Evolutionary conservation across 2,113 vertebrate genomes (phyloP).

Genomic region (Pelecanoides urinatrix): DNA sequence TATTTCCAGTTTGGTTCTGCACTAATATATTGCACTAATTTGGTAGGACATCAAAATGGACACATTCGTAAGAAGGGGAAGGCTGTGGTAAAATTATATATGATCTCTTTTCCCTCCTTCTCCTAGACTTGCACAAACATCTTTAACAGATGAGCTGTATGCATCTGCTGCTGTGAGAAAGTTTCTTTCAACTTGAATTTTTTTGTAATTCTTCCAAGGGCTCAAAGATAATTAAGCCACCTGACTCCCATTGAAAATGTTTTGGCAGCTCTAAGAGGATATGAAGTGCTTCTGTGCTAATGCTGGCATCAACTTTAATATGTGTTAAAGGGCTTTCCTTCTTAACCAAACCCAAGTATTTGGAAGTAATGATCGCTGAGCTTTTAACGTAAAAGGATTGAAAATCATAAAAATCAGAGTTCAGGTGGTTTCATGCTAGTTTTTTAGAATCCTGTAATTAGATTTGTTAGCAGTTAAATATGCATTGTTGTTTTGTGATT

Average conservation of each 20-base stretch:
- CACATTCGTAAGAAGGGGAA: neutral
- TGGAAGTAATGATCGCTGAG: conserved; percentile 45
- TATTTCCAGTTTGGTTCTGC: neutral
- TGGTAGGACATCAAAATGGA: neutral
- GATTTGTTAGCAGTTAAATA: conserved; percentile 14
- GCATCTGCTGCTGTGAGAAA: conserved; percentile 48
- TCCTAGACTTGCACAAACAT: neutral
- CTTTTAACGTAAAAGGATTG: conserved; percentile 42
- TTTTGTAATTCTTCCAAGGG: conserved; percentile 44
- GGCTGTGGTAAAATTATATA: neutral
- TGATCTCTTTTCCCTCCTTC: neutral
- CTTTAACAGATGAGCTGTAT: conserved; percentile 46
- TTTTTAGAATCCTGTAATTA: conserved; percentile 13
- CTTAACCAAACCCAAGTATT: conserved; percentile 44
- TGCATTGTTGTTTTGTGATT: neutral
- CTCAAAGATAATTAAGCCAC: conserved; percentile 53
- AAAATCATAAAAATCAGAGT: conserved; percentile 29
- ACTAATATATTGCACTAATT: neutral
- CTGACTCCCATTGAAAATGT: conserved; percentile 53
- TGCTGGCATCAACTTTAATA: conserved; percentile 51
- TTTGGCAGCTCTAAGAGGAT: conserved; percentile 62
- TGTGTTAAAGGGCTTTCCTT: conserved; percentile 58
- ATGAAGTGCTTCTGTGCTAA: conserved; percentile 52
- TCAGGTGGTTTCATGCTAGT: conserved; percentile 22
- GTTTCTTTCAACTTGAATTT: conserved; percentile 47